Base-by-base conservation (phyloP, 2,888 invertebrate genomes). In the Gymnoscelis rufifasciata region DNA sequence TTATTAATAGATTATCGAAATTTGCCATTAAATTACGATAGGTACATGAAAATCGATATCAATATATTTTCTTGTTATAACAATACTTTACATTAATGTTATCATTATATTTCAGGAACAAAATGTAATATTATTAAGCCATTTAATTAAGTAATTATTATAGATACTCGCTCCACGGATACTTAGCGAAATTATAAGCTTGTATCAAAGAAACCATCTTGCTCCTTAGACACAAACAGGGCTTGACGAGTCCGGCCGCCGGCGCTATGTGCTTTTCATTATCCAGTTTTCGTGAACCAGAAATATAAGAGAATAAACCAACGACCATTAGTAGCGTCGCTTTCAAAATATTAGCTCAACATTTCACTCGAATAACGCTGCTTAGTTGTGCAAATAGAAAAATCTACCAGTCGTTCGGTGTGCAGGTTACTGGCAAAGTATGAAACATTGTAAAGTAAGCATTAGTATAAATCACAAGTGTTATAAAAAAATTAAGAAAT, bases 341-440 rank as follows among this genome's bases (percentile, higher is more conserved):
- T 44, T 38, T 49, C 44, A 45, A 44, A 49, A 45, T 49, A 42
- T 49, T 49, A 45, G 41, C 49, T 49, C 41, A 42, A 38, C 44
- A 45, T 49, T 45, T 45, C 38, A 44, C 38, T 49, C 37, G 42
- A 38, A 19, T 30, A 39, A 37, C 36, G 39, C 38, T 44, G 51
- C 47, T 44, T 43, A 52, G 38, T 35, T 35, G 29, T 13, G 29
- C 26, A 49, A 49, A 51, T 33, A 43, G 36, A 39, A 46, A 53
- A 59, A 54, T 56, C 38, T 47, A 50, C 42, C 49, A 45, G 38
- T 28, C 28, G 41, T 38, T 41, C 41, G 19, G 29, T 41, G 45
- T 35, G 35, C 19, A 35, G 10, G 35, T 19, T 35, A 7, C 35
- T 23, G 7, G 19, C 15, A 10, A 35, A 35, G 35, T 35, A 15